Percentiles rank a stretch among this genome's conserved stretches.
Evolutionary conservation across 2,113 vertebrate species (phyloP).

Genomic region (Colius striatus): DNA sequence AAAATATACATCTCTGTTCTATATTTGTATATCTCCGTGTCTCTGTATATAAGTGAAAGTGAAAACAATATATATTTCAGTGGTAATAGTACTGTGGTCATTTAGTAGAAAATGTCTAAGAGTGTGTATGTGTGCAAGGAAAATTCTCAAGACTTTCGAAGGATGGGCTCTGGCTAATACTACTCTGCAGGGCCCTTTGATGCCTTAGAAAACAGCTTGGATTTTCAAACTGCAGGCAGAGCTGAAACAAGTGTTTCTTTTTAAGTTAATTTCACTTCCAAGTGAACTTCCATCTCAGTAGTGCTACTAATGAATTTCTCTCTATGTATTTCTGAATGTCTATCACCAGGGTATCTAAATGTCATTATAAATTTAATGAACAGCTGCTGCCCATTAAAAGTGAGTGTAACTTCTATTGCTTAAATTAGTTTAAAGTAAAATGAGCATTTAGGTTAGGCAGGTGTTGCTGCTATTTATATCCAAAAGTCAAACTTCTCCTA

Average conservation of each 20-base stretch:
- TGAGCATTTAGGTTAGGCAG: conserved; percentile 65
- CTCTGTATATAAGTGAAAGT: not conserved
- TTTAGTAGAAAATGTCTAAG: not conserved
- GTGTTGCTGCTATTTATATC: conserved; percentile 64
- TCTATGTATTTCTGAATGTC: conserved; percentile 60
- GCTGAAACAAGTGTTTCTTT: conserved; percentile 30
- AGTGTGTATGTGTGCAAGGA: not conserved
- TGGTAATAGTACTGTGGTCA: not conserved
- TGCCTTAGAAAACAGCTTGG: not conserved
- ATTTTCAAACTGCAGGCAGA: conserved; percentile 14
- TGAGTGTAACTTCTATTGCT: conserved; percentile 62
- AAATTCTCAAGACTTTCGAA: not conserved
- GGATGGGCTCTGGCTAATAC: not conserved
- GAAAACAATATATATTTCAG: not conserved
- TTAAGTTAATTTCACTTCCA: conserved; percentile 37
- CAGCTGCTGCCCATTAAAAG: conserved; percentile 67
- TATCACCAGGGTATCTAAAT: conserved; percentile 60
- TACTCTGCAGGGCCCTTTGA: not conserved
- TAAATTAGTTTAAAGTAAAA: conserved; percentile 74
- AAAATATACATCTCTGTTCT: not conserved
- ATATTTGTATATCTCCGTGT: not conserved
- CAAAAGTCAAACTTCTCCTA: conserved; percentile 42
- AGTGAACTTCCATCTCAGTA: not conserved
- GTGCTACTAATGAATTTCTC: conserved; percentile 56
- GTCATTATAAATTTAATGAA: conserved; percentile 71